Base-by-base conservation (phyloP, 2,797 vertebrate genomes). In the Natrix natrix region DNA sequence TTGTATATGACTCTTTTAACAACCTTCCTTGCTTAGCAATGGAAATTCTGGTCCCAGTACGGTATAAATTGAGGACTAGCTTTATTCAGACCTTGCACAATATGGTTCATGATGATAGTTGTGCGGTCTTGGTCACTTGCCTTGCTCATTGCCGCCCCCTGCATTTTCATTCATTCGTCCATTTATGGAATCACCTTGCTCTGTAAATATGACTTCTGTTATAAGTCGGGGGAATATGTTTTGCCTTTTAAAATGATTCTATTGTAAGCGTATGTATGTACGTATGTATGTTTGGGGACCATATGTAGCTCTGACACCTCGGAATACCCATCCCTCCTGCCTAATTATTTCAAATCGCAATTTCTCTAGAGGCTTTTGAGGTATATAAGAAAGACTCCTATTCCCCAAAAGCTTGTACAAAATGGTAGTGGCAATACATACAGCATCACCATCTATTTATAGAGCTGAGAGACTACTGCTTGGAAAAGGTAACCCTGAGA, bases 401-500 rank as follows among this genome's bases (percentile, higher is more conserved):
- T 14, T 83, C 57, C 24, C 5, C 37, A 59, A 59, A 20, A 61
- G 48, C 91, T 54, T 54, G 10, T 56, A 16, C 56, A 57, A 69
- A 86, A n/a, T 28, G 16, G 83, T 32, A 16, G 86, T 74, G 56
- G 61, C 94, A 93, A 93, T 78, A 61, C 28, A 89, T 90, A 92
- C 57, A 86, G 16, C 86, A 55, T 90, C 90, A 93, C 90, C 24
- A 24, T n/a, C 66, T 91, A 5, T 0, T 94, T 4, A 89, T 92
- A 6, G 32, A 28, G 4, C 37, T 69, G 89, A 69, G 78, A 89
- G 88, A 69, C 20, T 1, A 91, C 66, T 91, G 24, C 14, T 69
- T 22, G 87, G 92, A 92, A 94, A 93, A 91, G 93, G 92, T 37
- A 90, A 43, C 63, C 16, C 43, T 74, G 48, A 90, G 88, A 92